phyloP scores from a whole-genome alignment of 2,888 invertebrate species.

The Andricus curvator region DNA sequence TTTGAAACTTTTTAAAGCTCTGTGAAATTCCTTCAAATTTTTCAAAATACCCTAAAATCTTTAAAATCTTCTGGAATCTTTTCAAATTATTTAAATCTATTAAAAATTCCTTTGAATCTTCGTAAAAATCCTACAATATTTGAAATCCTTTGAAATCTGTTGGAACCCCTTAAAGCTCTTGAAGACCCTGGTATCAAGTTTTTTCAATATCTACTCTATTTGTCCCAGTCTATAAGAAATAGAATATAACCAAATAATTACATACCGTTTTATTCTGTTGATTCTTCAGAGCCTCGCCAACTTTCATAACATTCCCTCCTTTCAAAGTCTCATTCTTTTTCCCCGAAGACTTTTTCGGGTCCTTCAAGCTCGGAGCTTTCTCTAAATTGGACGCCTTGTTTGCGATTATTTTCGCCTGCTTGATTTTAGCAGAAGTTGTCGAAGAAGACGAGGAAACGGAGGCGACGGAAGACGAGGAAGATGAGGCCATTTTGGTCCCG shows the following conservation, averaged over 20 bases:
- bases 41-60: too few species aligned
- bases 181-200: too few species aligned
- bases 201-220: background rate
- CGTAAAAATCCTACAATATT: too few species aligned
- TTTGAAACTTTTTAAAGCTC: too few species aligned
- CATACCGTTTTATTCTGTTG: slow-evolving; percentile 31
- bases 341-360: background rate
- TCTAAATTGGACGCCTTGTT: background rate
- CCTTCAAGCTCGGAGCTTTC: background rate
- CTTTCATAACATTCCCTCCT: background rate
- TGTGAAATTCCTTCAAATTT: too few species aligned
- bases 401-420: slow-evolving; percentile 12
- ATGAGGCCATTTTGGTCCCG: slow-evolving; percentile 49
- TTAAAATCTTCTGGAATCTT: too few species aligned
- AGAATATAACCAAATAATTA: background rate
- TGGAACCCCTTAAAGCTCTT: too few species aligned
- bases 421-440: slow-evolving; percentile 45
- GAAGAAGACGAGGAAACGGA: slow-evolving; percentile 71
- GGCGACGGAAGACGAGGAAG: slow-evolving; percentile 75
- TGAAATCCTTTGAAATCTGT: too few species aligned
- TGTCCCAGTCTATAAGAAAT: background rate
- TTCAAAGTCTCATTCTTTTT: background rate
- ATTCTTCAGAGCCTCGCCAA: background rate
- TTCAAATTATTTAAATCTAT: too few species aligned
- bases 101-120: too few species aligned